Conservation (phyloP, 2,888 invertebrate species). For the Lissonota sp. region DNA sequence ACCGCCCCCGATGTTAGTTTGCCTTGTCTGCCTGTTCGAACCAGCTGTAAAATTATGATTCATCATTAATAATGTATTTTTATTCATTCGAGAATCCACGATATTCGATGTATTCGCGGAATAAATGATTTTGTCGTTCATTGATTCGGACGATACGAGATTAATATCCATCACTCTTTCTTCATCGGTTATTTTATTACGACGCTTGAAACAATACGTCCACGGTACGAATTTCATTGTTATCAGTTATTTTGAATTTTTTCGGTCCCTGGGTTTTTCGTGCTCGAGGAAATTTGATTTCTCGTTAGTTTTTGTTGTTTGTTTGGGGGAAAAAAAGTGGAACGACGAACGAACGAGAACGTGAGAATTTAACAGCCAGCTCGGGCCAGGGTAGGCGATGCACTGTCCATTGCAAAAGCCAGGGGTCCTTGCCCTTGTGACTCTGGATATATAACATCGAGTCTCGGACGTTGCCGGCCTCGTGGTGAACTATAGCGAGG, state of each 20-base stretch:
- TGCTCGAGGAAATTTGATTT: not conserved
- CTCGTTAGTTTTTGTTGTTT: no score
- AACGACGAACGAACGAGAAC: conserved; percentile 53
- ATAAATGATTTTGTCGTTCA: conserved; percentile 17
- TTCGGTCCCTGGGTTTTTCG: not conserved
- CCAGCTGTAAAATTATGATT: conserved; percentile 71
- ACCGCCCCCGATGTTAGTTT: conserved; percentile 39
- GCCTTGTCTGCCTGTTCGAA: conserved; percentile 77
- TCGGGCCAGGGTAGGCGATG: conserved; percentile 70
- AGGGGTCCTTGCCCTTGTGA: conserved; percentile 82
- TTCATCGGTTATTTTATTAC: conserved; percentile 76
- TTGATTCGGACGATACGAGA: conserved; percentile 43
- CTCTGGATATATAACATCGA: conserved; percentile 72
- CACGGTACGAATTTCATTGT: conserved; percentile 78
- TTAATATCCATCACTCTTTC: conserved; percentile 58
- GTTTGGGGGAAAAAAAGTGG: no score
- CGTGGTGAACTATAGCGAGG: conserved; percentile 53
- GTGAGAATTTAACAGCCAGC: conserved; percentile 61
- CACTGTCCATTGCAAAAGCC: conserved; percentile 67
- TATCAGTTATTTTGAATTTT: conserved; percentile 4
- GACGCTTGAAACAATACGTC: conserved; percentile 75
- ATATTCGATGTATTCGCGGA: conserved; percentile 24
- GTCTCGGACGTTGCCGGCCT: conserved; percentile 51
- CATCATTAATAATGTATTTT: conserved; percentile 19
- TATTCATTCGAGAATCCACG: conserved; percentile 7